A percentile compares a stretch with the other conserved stretches of the same genome.
phyloP scores from a whole-genome alignment of 2,797 vertebrate genomes.

The Poeciliopsis turneri region DNA sequence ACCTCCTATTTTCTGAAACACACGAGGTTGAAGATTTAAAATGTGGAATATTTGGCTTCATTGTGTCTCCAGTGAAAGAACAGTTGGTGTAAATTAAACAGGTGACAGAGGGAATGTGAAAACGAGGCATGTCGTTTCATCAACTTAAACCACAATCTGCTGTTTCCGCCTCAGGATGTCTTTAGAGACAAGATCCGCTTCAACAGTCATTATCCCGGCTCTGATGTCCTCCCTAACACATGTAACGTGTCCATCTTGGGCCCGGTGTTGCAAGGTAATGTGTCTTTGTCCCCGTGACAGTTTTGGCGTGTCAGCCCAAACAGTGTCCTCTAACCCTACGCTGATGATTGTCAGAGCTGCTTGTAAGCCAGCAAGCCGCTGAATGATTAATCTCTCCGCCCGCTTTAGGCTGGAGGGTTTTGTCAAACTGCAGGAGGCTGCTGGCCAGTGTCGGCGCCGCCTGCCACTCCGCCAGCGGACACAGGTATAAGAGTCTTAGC shows the following conservation, averaged over 20 bases:
- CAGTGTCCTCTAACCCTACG: slow-evolving; percentile 45
- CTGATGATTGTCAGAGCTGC: slow-evolving; percentile 46
- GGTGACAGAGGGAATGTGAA: background rate
- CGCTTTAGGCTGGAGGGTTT: slow-evolving; percentile 83
- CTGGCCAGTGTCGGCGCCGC: slow-evolving; percentile 93
- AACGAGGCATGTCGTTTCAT: background rate
- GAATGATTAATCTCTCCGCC: slow-evolving; percentile 69
- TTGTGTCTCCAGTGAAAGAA: background rate
- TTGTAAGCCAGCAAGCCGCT: slow-evolving; percentile 69
- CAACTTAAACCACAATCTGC: background rate
- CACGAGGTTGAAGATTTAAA: background rate
- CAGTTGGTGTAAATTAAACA: background rate
- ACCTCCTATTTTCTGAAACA: background rate
- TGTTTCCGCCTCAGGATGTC: slow-evolving; percentile 74
- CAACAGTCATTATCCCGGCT: slow-evolving; percentile 86
- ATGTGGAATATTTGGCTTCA: background rate
- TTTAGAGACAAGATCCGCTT: slow-evolving; percentile 87
- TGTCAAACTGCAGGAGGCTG: slow-evolving; percentile 85
- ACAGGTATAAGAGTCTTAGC: slow-evolving; percentile 77
- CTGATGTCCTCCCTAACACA: slow-evolving; percentile 90
- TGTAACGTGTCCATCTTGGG: slow-evolving; percentile 92
- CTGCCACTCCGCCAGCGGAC: slow-evolving; percentile 90
- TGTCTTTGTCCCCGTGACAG: slow-evolving; percentile 21
- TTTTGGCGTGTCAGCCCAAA: slow-evolving; percentile 17
- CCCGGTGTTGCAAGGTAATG: slow-evolving; percentile 85